These are phyloP conservation scores for Squalus acanthias DNA, from an alignment of 2,797 vertebrate species.

Conservation along the genomic window DNA sequence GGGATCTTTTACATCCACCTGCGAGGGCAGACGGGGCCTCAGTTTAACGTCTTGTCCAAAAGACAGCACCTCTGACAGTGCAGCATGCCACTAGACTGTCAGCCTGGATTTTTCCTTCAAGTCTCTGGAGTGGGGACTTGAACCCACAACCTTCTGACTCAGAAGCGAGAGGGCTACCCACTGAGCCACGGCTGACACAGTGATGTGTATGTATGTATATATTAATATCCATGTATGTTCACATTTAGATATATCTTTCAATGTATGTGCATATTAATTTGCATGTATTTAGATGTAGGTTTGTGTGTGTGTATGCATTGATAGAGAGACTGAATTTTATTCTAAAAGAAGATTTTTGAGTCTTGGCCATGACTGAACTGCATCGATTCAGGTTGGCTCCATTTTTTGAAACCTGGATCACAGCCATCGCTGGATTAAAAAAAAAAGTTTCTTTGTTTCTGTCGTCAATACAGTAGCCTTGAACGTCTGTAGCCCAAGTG, in stretches of 20 bases:
- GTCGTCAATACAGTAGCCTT: neutral
- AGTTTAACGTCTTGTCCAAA: no score
- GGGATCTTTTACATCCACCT: no score
- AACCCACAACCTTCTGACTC: no score
- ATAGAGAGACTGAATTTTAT: neutral
- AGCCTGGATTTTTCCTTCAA: no score
- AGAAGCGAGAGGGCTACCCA: no score
- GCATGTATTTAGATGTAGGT: no score
- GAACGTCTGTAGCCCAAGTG: neutral
- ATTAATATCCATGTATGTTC: neutral
- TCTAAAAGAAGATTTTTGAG: neutral
- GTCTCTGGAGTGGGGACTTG: no score
- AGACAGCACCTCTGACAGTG: no score
- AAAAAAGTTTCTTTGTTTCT: neutral
- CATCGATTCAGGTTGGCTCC: neutral
- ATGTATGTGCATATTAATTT: neutral
- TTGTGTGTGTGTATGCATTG: neutral
- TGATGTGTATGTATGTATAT: neutral
- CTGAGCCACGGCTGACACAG: no score
- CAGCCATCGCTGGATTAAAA: neutral
- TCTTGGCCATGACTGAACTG: neutral
- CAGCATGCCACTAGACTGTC: no score
- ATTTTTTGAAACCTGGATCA: neutral
- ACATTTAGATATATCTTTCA: no score
- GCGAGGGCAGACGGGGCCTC: no score